These are phyloP conservation scores for Zygogramma bicolorata DNA, from an alignment of 2,888 invertebrate species.

Conservation along the genomic window DNA sequence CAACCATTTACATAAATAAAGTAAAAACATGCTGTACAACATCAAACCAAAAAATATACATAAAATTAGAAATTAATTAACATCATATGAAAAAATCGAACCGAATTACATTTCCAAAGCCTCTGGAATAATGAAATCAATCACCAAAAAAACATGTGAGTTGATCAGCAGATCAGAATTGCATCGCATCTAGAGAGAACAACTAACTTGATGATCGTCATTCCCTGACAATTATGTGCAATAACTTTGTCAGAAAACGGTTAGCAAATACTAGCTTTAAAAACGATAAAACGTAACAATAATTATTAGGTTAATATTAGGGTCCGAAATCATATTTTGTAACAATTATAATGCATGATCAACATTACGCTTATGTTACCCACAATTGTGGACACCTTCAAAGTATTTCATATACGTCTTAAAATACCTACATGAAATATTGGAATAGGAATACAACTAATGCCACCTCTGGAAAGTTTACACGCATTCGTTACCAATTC, in stretches of 20 bases:
- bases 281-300: constrained; percentile 42
- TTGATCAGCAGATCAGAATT: constrained; percentile 66
- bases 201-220: constrained; percentile 53
- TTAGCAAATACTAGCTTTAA: constrained; percentile 47
- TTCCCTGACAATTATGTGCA: constrained; percentile 51
- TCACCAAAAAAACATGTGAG: constrained; percentile 59
- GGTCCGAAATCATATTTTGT: constrained; percentile 44
- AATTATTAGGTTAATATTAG: constrained; percentile 44
- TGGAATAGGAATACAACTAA: constrained; percentile 38
- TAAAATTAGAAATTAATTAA: constrained; percentile 24
- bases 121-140: constrained; percentile 66
- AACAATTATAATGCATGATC: constrained; percentile 36
- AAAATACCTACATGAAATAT: constrained; percentile 40
- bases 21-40: constrained; percentile 15
- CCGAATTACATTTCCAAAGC: constrained; percentile 38
- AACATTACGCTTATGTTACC: constrained; percentile 39
- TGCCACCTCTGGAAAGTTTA: constrained; percentile 20
- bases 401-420: constrained; percentile 37
- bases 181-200: constrained; percentile 60
- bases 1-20: constrained; percentile 25
- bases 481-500: constrained; percentile 17
- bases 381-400: constrained; percentile 35
- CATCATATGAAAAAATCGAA: constrained; percentile 20
- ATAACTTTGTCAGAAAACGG: constrained; percentile 49
- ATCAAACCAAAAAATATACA: constrained; percentile 26